These are phyloP conservation scores for Amyelois transitella DNA, from an alignment of 1,140 invertebrate genomes.

Conservation along the genomic window DNA sequence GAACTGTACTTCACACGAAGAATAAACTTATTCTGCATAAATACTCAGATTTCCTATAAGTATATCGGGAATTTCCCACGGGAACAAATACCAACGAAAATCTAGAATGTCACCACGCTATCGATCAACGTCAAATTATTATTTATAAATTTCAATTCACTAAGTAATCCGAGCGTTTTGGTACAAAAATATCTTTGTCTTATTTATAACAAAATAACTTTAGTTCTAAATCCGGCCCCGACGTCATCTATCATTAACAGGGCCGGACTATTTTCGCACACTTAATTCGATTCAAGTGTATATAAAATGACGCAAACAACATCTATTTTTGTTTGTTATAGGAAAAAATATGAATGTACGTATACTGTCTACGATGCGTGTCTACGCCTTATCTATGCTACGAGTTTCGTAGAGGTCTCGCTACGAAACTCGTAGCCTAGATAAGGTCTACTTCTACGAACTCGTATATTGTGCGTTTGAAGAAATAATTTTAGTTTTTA, in stretches of 20 bases:
- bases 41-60: too few relatives aligned
- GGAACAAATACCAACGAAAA: too few relatives aligned
- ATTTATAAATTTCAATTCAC: not conserved
- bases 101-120: too few relatives aligned
- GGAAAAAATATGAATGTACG: not conserved
- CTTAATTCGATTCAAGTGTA: not conserved
- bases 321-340: not conserved
- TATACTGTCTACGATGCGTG: too few relatives aligned
- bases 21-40: too few relatives aligned
- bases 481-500: too few relatives aligned
- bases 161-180: not conserved
- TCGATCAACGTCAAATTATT: not conserved
- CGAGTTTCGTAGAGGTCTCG: not conserved
- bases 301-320: not conserved
- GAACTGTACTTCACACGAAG: too few relatives aligned
- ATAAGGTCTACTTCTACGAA: not conserved
- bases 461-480: not conserved
- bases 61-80: too few relatives aligned
- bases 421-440: not conserved
- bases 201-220: not conserved
- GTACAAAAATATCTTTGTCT: not conserved
- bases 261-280: not conserved
- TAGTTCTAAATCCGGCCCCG: not conserved
- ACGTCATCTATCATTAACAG: not conserved
- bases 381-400: too few relatives aligned